Base-by-base conservation (phyloP, 2,797 vertebrate genomes). In the Sebastes vulpes region DNA sequence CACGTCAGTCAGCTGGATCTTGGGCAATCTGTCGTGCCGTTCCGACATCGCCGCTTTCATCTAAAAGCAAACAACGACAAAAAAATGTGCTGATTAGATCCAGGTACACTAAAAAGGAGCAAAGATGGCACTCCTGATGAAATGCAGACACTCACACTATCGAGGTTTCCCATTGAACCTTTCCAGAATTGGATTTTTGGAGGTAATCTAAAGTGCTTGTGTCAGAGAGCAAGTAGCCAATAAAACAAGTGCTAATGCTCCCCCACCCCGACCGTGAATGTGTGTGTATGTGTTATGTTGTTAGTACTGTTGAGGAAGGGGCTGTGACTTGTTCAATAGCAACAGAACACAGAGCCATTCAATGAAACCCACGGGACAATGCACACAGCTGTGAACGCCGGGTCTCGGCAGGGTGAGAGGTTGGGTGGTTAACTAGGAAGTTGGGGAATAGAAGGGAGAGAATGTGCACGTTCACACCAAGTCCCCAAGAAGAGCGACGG, bases 271-370 rank as follows among this genome's bases (percentile, higher is more conserved):
- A 23, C 72, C 2, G 48, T 46, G 70, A 80, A 73, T 73, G 54
- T 67, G 76, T 72, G 79, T 52, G 69, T 56, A 20, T 23, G 75
- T 72, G 82, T 75, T 75, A 46, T 77, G 59, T 78, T 76, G 81
- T 85, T 78, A 74, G 57, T 58, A 28, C 68, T 66, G 65, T 68
- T 84, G 83, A 86, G 84, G 66, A 82, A 82, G 38, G 76, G 58
- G 48, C 70, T 82, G 69, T 25, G 76, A 89, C 46, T 88, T 85
- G 23, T 81, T 92, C 82, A 89, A 75, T 79, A 81, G 82, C 74
- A 46, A 58, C 61, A 3, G 7, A 91, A 88, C 79, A 69, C 71
- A 69, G 77, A 77, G 65, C 50, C 11, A 26, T 79, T 84, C 73
- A 84, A 38, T 77, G 77, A 85, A 85, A 71, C 59, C 46, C 50